Percentiles rank a stretch among this genome's conserved stretches.
Conservation (phyloP, 2,797 vertebrate genomes). For the Astyanax mexicanus region DNA sequence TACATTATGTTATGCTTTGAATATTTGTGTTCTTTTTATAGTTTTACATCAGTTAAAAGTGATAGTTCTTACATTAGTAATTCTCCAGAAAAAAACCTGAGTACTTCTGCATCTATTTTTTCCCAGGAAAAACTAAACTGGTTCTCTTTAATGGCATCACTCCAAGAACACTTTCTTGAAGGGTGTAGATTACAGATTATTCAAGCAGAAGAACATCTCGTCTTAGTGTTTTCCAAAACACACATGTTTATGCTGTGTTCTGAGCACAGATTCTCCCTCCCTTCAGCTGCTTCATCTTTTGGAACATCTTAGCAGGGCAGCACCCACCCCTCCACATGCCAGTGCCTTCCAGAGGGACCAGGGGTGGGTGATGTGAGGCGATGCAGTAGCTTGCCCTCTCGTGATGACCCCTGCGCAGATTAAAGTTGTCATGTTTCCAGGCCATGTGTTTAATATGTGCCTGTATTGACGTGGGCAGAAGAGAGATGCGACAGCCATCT, state of each 20-base stretch:
- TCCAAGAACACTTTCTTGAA: no score
- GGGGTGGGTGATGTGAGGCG: constrained; percentile 19
- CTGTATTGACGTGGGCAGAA: constrained; percentile 46
- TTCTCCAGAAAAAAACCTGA: no score
- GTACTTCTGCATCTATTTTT: no score
- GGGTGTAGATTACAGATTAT: not conserved
- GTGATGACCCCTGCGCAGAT: constrained; percentile 57
- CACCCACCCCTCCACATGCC: not conserved
- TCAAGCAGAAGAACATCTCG: not conserved
- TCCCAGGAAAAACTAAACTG: no score
- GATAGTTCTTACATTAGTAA: no score
- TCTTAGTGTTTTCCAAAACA: not conserved
- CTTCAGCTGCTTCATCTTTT: not conserved
- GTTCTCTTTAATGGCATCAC: no score
- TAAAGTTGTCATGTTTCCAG: constrained; percentile 60
- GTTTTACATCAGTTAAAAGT: no score
- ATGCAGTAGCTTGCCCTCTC: constrained; percentile 44
- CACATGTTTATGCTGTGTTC: not conserved
- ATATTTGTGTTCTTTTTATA: no score
- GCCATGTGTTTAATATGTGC: constrained; percentile 60
- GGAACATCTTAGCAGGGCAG: not conserved
- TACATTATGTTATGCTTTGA: no score
- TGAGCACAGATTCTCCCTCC: not conserved
- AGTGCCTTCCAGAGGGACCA: constrained; percentile 4
- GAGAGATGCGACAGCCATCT: constrained; percentile 60